phyloP scores from a whole-genome alignment of 2,888 invertebrate species.

The Arrhopalites spinosus region DNA sequence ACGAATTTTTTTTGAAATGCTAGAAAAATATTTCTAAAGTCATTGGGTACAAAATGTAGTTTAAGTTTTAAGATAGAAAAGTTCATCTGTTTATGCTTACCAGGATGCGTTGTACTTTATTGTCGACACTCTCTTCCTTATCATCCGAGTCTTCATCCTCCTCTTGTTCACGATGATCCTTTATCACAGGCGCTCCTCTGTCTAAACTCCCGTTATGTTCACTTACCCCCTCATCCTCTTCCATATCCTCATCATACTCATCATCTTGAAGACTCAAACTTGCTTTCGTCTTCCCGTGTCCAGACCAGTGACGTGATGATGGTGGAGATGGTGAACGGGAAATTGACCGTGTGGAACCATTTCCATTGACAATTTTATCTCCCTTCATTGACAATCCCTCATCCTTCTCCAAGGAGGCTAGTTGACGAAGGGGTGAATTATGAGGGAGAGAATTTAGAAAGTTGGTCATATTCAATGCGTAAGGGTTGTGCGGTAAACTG shows the following conservation, averaged over 20 bases:
- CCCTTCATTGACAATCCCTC: slow-evolving; percentile 43
- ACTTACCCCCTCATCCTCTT: slow-evolving; percentile 18
- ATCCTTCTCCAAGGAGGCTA: slow-evolving; percentile 50
- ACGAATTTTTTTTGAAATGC: too few species aligned
- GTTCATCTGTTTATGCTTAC: too few species aligned
- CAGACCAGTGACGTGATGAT: slow-evolving; percentile 40
- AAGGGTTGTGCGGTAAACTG: slow-evolving; percentile 52
- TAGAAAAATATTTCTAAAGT: too few species aligned
- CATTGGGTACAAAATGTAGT: too few species aligned
- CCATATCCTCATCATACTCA: slow-evolving; percentile 58
- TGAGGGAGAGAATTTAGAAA: slow-evolving; percentile 54
- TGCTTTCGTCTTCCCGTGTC: slow-evolving; percentile 12
- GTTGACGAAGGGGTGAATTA: slow-evolving; percentile 55
- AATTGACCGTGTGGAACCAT: slow-evolving; percentile 19
- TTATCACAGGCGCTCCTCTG: slow-evolving; percentile 40
- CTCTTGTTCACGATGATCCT: slow-evolving; percentile 56
- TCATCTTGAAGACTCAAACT: not conserved
- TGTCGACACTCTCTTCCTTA: slow-evolving; percentile 50
- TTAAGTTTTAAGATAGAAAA: too few species aligned
- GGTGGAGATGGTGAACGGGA: slow-evolving; percentile 39
- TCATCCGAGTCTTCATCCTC: slow-evolving; percentile 47
- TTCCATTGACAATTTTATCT: slow-evolving; percentile 40
- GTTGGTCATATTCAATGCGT: slow-evolving; percentile 50
- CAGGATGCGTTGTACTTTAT: slow-evolving; percentile 70
- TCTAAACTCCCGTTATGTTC: slow-evolving; percentile 23